A percentile compares a stretch with the other conserved stretches of the same genome.
Evolutionary conservation across 2,797 vertebrate species (phyloP).

Genomic region (Mastacembelus armatus): DNA sequence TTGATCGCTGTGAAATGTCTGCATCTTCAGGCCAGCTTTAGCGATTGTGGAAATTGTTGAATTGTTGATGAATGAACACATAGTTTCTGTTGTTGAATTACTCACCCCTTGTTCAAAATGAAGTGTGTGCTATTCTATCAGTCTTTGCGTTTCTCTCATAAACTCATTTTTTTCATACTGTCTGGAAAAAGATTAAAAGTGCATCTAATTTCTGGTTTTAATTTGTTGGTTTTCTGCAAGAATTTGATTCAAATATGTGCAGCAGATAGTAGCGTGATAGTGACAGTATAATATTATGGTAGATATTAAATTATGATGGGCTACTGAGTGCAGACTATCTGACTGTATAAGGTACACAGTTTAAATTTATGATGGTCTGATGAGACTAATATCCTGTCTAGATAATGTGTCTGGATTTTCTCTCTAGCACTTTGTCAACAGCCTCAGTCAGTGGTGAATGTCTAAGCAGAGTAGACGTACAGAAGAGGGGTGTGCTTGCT

Average conservation of each 20-base stretch:
- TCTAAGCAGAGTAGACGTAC: no score
- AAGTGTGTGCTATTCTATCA: not conserved
- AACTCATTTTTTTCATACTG: not conserved
- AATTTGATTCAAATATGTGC: constrained; percentile 19
- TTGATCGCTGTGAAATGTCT: no score
- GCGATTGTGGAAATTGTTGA: not conserved
- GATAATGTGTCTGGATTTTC: constrained; percentile 53
- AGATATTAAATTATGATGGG: constrained; percentile 58
- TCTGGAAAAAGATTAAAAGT: constrained; percentile 5
- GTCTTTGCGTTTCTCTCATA: not conserved
- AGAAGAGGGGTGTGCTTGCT: constrained; percentile 13
- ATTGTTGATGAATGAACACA: constrained; percentile 14
- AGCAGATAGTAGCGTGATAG: no score
- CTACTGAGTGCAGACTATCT: constrained; percentile 40
- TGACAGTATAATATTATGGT: constrained; percentile 29
- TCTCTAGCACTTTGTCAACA: constrained; percentile 49
- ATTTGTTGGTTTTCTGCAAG: constrained; percentile 10
- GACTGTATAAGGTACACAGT: constrained; percentile 42
- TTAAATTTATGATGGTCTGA: constrained; percentile 74
- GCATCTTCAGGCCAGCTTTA: no score
- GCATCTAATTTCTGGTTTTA: constrained; percentile 22
- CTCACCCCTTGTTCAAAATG: not conserved
- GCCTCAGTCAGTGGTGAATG: constrained; percentile 1
- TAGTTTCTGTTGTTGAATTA: constrained; percentile 33
- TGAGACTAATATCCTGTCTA: constrained; percentile 69